Percentiles rank a stretch among this genome's conserved stretches.
These are phyloP conservation scores for Helicoverpa assulta DNA, from an alignment of 2,888 invertebrate genomes.

Conservation along the genomic window DNA sequence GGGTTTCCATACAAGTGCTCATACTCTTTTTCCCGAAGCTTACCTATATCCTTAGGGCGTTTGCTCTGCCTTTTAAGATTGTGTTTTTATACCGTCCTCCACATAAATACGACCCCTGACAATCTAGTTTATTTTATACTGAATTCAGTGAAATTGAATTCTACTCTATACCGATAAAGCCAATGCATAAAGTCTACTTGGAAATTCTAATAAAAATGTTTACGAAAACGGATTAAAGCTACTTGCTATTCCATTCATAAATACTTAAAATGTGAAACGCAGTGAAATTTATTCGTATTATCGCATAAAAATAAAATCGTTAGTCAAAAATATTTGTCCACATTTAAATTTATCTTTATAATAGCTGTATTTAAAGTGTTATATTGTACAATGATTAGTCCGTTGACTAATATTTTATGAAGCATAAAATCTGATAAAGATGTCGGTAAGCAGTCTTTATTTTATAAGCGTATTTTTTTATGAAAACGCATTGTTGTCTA, in stretches of 20 bases:
- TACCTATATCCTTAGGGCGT: slow-evolving; percentile 72
- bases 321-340: not conserved
- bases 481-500: too few species aligned
- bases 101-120: slow-evolving; percentile 75
- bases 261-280: slow-evolving; percentile 9
- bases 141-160: slow-evolving; percentile 76
- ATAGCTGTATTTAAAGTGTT: too few species aligned
- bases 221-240: slow-evolving; percentile 64
- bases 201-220: slow-evolving; percentile 72
- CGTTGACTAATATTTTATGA: too few species aligned
- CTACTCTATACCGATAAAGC: slow-evolving; percentile 69
- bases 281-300: not conserved
- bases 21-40: slow-evolving; percentile 61
- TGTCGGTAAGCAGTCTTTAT: too few species aligned
- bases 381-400: too few species aligned
- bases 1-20: slow-evolving; percentile 59
- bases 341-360: not conserved
- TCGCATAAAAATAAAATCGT: not conserved
- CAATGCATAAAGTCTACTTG: slow-evolving; percentile 71
- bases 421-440: too few species aligned
- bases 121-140: slow-evolving; percentile 76
- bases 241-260: slow-evolving; percentile 36
- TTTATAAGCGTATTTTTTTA: too few species aligned
- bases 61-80: slow-evolving; percentile 72
- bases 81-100: slow-evolving; percentile 73